A percentile compares a stretch with the other conserved stretches of the same genome.
Conservation (phyloP, 2,888 invertebrate genomes). For the Thelaira solivaga region DNA sequence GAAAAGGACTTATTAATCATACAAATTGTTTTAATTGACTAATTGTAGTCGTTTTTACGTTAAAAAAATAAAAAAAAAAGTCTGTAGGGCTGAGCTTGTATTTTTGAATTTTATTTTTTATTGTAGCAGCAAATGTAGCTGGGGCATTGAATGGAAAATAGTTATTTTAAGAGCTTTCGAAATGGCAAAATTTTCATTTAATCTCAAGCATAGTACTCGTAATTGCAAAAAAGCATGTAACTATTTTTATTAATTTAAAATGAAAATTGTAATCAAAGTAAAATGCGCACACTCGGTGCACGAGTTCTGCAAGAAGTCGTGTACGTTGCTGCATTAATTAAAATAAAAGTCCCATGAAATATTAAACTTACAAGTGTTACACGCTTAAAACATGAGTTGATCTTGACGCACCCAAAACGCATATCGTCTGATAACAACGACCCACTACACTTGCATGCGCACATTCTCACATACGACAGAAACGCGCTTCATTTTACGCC, state of each 20-base stretch:
- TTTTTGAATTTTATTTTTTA: too few species aligned
- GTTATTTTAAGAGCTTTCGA: too few species aligned
- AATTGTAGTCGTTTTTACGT: too few species aligned
- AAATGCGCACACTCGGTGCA: not conserved
- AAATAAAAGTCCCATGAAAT: not conserved
- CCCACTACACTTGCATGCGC: slow-evolving; percentile 10
- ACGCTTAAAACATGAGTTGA: slow-evolving; percentile 50
- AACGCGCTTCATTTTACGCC: slow-evolving; percentile 7
- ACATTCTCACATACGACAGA: not conserved
- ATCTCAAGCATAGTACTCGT: too few species aligned
- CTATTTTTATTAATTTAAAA: not conserved
- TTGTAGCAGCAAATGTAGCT: too few species aligned
- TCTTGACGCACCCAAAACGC: slow-evolving; percentile 27
- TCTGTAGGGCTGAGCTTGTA: too few species aligned
- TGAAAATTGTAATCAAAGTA: not conserved
- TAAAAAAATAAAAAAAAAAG: too few species aligned
- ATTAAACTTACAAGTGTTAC: not conserved
- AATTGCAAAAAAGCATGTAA: too few species aligned
- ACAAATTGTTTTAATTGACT: too few species aligned
- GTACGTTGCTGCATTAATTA: not conserved
- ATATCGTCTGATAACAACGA: slow-evolving; percentile 3
- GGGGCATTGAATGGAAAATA: too few species aligned
- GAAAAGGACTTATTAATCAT: too few species aligned
- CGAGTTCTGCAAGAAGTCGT: not conserved
- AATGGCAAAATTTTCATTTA: too few species aligned